A percentile compares a stretch with the other conserved stretches of the same genome.
Conservation (phyloP, 2,113 vertebrate species). For the Ancistrus triradiatus region DNA sequence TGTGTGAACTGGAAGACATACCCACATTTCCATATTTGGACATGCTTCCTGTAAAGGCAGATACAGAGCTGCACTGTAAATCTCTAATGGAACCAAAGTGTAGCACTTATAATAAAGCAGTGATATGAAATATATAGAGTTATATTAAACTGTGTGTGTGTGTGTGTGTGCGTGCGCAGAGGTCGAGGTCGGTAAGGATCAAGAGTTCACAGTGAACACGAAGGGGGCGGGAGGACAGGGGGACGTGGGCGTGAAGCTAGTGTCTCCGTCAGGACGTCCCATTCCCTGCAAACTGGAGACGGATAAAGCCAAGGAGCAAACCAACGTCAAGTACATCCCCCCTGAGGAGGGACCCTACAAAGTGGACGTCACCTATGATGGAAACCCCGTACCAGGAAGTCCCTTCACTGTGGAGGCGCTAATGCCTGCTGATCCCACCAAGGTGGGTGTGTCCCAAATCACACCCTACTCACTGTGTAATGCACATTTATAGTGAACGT, state of each 20-base stretch:
- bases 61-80: too few species aligned
- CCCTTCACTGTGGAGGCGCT: conserved; percentile 86
- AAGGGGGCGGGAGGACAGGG: conserved; percentile 85
- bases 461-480: too few species aligned
- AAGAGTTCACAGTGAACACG: conserved; percentile 82
- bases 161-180: conserved; percentile 60
- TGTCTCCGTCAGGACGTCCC: conserved; percentile 80
- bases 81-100: too few species aligned
- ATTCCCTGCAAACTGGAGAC: conserved; percentile 88
- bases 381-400: conserved; percentile 85
- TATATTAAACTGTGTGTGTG: conserved; percentile 6
- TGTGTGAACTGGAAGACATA: too few species aligned
- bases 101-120: too few species aligned
- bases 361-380: conserved; percentile 87
- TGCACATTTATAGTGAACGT: too few species aligned
- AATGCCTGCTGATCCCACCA: conserved; percentile 87
- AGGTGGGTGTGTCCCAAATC: too few species aligned
- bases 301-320: conserved; percentile 71
- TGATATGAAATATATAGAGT: too few species aligned
- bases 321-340: conserved; percentile 83
- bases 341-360: conserved; percentile 89
- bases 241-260: conserved; percentile 83
- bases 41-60: too few species aligned
- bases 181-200: conserved; percentile 84
- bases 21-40: too few species aligned